A percentile compares a stretch with the other conserved stretches of the same genome.
phyloP scores from a whole-genome alignment of 2,113 vertebrate genomes.

The Semnornis frantzii region DNA sequence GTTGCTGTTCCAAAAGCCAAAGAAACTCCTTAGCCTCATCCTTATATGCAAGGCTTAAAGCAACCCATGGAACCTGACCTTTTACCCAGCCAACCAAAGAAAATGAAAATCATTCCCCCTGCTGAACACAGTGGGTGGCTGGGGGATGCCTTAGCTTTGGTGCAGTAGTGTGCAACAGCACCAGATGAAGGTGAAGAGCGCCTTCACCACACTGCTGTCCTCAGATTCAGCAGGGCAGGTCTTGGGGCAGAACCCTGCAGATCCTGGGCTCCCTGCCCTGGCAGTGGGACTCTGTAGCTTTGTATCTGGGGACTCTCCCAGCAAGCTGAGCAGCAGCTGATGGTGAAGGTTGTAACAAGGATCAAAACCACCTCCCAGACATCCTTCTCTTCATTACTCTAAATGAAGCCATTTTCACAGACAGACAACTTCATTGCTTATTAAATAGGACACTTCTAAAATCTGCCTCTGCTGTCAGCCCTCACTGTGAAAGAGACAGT shows the following conservation, averaged over 20 bases:
- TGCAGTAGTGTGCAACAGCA: background rate
- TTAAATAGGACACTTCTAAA: background rate
- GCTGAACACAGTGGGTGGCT: background rate
- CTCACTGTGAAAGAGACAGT: background rate
- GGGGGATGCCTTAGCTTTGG: background rate
- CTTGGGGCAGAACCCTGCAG: background rate
- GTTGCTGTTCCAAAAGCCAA: background rate
- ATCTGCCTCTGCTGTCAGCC: background rate
- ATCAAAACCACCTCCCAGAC: background rate
- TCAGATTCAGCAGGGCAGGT: background rate
- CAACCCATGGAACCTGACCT: background rate
- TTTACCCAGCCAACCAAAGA: background rate
- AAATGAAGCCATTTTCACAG: background rate
- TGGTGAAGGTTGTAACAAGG: background rate
- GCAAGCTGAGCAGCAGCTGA: background rate
- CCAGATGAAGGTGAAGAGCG: background rate
- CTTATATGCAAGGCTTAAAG: background rate
- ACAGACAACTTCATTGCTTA: background rate
- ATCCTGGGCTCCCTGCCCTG: rapidly evolving
- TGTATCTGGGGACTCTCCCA: rapidly evolving
- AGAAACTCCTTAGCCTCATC: background rate
- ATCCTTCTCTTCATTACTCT: background rate
- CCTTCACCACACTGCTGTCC: background rate
- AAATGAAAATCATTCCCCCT: background rate
- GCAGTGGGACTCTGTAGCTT: background rate